Evolutionary conservation across 2,888 invertebrate species (phyloP), one percentile per base, ranked within the genome.

Genomic region (Oxycera nigricornis): DNA sequence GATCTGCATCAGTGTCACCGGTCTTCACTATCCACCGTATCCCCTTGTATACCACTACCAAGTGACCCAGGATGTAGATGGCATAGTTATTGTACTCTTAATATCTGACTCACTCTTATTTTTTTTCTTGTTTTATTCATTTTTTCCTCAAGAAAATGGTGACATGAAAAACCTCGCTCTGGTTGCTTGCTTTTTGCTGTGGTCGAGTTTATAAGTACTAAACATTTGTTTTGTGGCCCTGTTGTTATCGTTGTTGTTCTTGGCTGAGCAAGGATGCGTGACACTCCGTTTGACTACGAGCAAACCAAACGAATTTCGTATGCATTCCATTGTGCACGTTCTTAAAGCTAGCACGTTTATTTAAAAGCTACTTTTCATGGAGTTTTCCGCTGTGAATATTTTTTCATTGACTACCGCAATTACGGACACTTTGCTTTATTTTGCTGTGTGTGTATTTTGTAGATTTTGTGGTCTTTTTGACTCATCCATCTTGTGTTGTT

Each of bases 311-410:
- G 17, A 46, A 14, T 46, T 46, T 46, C 6, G 14, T 55, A 55
- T 55, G 55, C 20, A 55, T 55, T 55, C 24, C 9, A 22, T 55
- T 55, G 24, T 22, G 55, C 55, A 55, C 55, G 55, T 55, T 22
- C 24, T 55, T 46, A 17, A 46, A 46, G 17, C 46, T 46, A 14
- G 14, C 14, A 46, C 14, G 17, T n/a, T 17, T 11, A 46, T 46
- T n/a, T 46, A 17, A 46, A 46, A 7, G 46, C n/a, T 7, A 7
- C 46, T 46, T 14, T 46, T 46, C 6, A 46, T 46, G 11, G 46
- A 3, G 46, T 46, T 46, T n/a, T n/a, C n/a, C n/a, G n/a, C n/a
- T n/a, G n/a, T n/a, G n/a, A n/a, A n/a, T n/a, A n/a, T n/a, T n/a
- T n/a, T n/a, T n/a, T n/a, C n/a, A n/a, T n/a, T n/a, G n/a, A n/a